A percentile compares a stretch with the other conserved stretches of the same genome.
Evolutionary conservation across 2,113 vertebrate genomes (phyloP).

Genomic region (Herpailurus yagouaroundi): DNA sequence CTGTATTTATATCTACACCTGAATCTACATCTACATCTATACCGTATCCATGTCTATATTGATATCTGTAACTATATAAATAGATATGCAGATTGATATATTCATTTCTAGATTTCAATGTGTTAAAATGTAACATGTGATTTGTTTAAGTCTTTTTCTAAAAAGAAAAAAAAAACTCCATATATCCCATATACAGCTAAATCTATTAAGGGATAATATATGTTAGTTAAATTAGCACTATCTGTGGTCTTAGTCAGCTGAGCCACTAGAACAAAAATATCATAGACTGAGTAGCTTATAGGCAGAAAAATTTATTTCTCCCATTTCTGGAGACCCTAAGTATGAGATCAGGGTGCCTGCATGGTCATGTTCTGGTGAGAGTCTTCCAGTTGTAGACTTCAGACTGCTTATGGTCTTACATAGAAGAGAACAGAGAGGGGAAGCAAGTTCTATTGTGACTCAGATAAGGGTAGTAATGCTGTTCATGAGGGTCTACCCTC

Average conservation of each 20-base stretch:
- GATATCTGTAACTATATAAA: neutral
- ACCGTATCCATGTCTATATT: neutral
- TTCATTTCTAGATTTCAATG: slow-evolving; percentile 8
- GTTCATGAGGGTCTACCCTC: neutral
- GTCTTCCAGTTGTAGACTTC: neutral
- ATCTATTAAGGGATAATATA: neutral
- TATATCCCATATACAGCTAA: neutral
- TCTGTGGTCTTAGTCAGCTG: neutral
- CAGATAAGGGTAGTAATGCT: neutral
- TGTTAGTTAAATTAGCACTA: neutral
- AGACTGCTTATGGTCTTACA: neutral
- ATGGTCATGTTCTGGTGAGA: neutral
- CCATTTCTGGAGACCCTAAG: neutral
- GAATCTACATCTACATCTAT: neutral
- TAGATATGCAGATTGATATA: neutral
- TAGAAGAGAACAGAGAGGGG: neutral
- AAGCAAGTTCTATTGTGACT: neutral
- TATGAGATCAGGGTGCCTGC: neutral
- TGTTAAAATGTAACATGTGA: neutral
- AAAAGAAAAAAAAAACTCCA: neutral
- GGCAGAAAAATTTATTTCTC: neutral
- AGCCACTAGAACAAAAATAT: neutral
- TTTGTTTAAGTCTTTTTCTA: neutral
- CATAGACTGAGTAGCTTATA: neutral
- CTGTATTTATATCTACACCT: neutral